These are phyloP conservation scores for Cheirogaleus major DNA, from an alignment of 2,797 vertebrate species.

Conservation along the genomic window DNA sequence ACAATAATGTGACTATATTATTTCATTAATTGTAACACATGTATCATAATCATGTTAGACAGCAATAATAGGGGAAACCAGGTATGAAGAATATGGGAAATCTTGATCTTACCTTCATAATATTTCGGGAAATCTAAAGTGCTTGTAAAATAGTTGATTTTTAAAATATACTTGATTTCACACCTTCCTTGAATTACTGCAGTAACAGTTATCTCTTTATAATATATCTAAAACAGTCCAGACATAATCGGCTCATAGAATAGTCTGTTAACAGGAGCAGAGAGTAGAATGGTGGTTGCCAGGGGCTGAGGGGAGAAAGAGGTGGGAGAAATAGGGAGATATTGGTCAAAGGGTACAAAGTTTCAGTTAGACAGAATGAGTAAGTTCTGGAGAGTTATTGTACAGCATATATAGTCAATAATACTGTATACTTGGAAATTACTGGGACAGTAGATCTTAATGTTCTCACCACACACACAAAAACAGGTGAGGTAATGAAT, in stretches of 20 bases:
- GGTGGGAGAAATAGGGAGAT: background rate
- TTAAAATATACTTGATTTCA: background rate
- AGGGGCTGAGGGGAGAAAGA: background rate
- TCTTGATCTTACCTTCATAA: background rate
- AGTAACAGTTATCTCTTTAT: background rate
- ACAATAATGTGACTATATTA: background rate
- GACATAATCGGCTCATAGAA: background rate
- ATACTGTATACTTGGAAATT: background rate
- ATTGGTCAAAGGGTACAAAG: background rate
- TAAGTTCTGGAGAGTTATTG: background rate
- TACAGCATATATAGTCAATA: background rate
- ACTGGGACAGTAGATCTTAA: background rate
- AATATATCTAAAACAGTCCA: background rate
- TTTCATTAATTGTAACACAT: background rate
- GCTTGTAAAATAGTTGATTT: background rate
- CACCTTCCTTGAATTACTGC: background rate
- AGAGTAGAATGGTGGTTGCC: background rate
- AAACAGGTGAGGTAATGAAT: background rate
- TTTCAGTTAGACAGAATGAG: background rate
- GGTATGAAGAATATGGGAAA: background rate
- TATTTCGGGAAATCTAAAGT: background rate
- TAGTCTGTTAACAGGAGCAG: background rate
- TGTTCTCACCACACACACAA: background rate
- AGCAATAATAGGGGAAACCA: background rate
- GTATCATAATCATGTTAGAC: background rate